A percentile compares a stretch with the other conserved stretches of the same genome.
phyloP scores from a whole-genome alignment of 2,113 vertebrate species.

The Progne subis region DNA sequence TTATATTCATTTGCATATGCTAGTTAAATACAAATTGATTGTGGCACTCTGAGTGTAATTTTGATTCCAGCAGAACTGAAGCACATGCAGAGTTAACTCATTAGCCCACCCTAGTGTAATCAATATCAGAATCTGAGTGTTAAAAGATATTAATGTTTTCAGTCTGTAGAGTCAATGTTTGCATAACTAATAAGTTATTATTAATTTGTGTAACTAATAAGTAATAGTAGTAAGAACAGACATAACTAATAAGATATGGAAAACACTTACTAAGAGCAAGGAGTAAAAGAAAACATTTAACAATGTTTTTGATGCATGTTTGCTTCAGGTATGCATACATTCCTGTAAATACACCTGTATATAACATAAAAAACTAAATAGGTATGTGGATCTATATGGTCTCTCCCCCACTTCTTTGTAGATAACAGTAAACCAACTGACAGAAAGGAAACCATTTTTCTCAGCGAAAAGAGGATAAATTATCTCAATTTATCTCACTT shows the following conservation, averaged over 20 bases:
- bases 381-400: background rate
- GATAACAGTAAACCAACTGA: background rate
- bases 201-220: background rate
- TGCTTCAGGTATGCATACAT: background rate
- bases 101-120: background rate
- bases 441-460: background rate
- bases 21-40: background rate
- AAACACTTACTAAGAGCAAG: background rate
- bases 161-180: background rate
- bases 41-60: background rate
- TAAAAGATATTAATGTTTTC: background rate
- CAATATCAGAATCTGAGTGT: background rate
- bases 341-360: background rate
- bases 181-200: background rate
- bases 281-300: background rate
- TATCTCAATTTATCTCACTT: background rate
- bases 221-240: background rate
- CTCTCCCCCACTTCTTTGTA: background rate
- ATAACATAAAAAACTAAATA: background rate
- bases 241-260: background rate
- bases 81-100: background rate
- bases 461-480: background rate
- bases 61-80: background rate
- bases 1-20: background rate
- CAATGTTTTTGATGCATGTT: background rate